These are phyloP conservation scores for Machimus atricapillus DNA, from an alignment of 2,888 invertebrate genomes.

Conservation along the genomic window DNA sequence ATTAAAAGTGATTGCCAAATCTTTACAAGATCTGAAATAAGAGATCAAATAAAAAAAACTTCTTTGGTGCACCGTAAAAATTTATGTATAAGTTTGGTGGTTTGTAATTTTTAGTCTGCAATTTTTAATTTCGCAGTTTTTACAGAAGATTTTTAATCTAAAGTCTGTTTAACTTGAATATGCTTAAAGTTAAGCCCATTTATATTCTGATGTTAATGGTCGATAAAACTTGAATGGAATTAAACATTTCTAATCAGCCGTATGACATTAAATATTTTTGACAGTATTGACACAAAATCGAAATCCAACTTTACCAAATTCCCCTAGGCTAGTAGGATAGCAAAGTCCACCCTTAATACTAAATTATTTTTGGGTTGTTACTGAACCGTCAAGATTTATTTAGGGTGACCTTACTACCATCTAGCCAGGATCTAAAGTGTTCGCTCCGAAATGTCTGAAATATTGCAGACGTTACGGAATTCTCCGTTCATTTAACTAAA, in stretches of 20 bases:
- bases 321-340: background rate
- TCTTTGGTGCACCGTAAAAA: too few relatives aligned
- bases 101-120: too few relatives aligned
- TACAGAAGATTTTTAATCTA: too few relatives aligned
- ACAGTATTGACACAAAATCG: background rate
- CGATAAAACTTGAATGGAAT: background rate
- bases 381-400: background rate
- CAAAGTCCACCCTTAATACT: background rate
- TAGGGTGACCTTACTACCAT: background rate
- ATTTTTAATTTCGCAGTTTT: too few relatives aligned
- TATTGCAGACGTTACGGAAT: background rate
- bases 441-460: background rate
- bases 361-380: background rate
- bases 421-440: background rate
- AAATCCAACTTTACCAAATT: background rate
- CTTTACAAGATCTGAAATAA: too few relatives aligned
- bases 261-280: background rate
- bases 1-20: too few relatives aligned
- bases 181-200: too few relatives aligned
- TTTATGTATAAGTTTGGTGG: too few relatives aligned
- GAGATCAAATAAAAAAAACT: too few relatives aligned
- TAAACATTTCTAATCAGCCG: background rate
- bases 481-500: background rate
- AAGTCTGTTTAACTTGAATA: too few relatives aligned
- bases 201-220: background rate